A percentile compares a stretch with the other conserved stretches of the same genome.
Conservation (phyloP, 2,888 invertebrate genomes). For the Tetragonisca angustula region DNA sequence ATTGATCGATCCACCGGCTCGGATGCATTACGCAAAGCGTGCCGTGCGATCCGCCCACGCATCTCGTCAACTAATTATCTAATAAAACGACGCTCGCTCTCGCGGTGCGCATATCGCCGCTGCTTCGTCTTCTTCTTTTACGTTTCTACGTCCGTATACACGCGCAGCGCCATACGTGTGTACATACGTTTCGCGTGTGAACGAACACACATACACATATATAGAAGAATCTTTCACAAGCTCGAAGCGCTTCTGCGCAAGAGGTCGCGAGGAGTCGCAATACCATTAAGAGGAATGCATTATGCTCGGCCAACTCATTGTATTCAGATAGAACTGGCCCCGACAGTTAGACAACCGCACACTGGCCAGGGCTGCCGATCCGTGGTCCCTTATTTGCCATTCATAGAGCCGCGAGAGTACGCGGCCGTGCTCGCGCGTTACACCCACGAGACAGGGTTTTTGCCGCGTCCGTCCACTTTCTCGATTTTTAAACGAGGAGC, state of each 20-base stretch:
- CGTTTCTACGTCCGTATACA: background rate
- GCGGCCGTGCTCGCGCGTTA: conserved; percentile 63
- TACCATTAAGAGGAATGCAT: conserved; percentile 76
- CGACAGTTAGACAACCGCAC: conserved; percentile 40
- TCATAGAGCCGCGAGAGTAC: conserved; percentile 74
- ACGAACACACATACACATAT: background rate
- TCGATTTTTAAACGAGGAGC: background rate
- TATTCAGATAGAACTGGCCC: conserved; percentile 77
- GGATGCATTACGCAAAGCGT: conserved; percentile 63
- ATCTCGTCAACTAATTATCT: conserved; percentile 70
- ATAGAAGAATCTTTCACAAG: background rate
- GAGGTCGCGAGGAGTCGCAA: conserved; percentile 67
- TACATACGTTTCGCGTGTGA: background rate
- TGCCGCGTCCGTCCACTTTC: conserved; percentile 20
- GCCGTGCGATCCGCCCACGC: conserved; percentile 65
- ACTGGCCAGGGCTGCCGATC: conserved; percentile 24
- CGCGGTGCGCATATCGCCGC: conserved; percentile 24
- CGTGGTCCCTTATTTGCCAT: conserved; percentile 77
- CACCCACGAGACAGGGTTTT: conserved; percentile 70
- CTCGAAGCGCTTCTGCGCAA: conserved; percentile 35
- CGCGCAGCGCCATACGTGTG: too few species aligned
- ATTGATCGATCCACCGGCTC: conserved; percentile 56
- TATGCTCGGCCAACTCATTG: conserved; percentile 77
- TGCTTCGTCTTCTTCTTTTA: background rate
- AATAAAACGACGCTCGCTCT: conserved; percentile 65